Conservation (phyloP, 2,797 vertebrate genomes). For the Rhynchonycteris naso region DNA sequence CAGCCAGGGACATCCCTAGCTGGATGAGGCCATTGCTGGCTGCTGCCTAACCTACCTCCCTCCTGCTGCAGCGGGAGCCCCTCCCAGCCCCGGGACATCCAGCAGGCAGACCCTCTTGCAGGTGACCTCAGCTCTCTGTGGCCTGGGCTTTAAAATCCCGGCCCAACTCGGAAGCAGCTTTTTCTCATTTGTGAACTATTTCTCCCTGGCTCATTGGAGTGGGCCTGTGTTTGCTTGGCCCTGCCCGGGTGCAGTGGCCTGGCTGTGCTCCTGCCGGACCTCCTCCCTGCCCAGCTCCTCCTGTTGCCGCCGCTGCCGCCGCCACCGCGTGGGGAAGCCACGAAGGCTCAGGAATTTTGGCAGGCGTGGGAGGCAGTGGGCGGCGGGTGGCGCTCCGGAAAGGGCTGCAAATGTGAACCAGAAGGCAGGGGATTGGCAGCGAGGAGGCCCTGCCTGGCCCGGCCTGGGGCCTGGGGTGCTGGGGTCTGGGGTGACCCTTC, state of each 20-base stretch:
- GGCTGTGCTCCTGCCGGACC: conserved; percentile 76
- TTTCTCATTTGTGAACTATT: conserved; percentile 91
- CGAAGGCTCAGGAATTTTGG: conserved; percentile 88
- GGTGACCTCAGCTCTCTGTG: conserved; percentile 80
- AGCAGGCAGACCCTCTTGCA: conserved; percentile 19
- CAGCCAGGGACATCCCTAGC: not conserved
- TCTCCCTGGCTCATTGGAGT: conserved; percentile 87
- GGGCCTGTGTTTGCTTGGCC: conserved; percentile 86
- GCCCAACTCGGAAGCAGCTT: conserved; percentile 88
- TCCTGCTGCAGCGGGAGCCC: not conserved
- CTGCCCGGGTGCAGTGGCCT: conserved; percentile 85
- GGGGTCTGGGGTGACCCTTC: not conserved
- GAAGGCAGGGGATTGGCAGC: conserved; percentile 81
- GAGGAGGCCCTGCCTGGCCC: not conserved
- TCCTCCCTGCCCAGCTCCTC: conserved; percentile 59
- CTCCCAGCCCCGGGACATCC: not conserved
- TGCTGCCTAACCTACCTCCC: not conserved
- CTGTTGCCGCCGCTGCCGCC: not conserved
- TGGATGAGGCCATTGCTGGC: not conserved
- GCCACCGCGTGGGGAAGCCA: conserved; percentile 66
- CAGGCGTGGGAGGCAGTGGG: conserved; percentile 75
- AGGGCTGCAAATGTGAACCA: conserved; percentile 88
- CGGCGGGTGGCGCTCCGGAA: conserved; percentile 87
- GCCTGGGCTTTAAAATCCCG: conserved; percentile 84
- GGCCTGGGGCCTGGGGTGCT: conserved; percentile 10